Evolutionary conservation across 2,888 invertebrate genomes (phyloP), one percentile per base, ranked within the genome.

Genomic region (Troides aeacus): DNA sequence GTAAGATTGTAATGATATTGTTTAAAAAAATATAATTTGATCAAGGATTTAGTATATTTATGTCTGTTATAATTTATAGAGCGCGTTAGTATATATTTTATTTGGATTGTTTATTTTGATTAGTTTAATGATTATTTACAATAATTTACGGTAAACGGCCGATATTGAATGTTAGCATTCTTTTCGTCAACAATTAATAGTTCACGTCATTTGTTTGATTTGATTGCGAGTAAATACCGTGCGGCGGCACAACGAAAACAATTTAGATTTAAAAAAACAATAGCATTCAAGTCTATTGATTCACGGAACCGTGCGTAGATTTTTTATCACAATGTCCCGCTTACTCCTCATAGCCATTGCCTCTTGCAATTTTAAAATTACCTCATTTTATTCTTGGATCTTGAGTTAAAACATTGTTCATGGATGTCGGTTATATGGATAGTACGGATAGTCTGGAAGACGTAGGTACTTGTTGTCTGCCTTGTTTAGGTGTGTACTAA

Each of bases 381-480:
- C 30, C 50, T 58, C 71, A 71, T 64, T 70, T 61, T 67, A 61
- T 64, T 61, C 30, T 53, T 56, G 60, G 68, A 58, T 64, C 56
- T 64, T 62, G 68, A 73, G 70, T 67, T 66, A 72, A 74, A 76
- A 72, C 74, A 72, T 75, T 76, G 75, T 85, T 81, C 75, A 90
- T 90, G 90, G 89, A 89, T 78, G 78, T 83, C 78, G 84, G 83
- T 78, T 86, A 82, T 74, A 78, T 81, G 78, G 66, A 66, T 24
- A 89, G 89, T 76, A 81, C 84, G 76, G 86, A 89, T 72, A 90
- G 91, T 78, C 83, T 88, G 67, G 90, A 89, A 75, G 84, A 88
- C 78, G 81, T 91, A 79, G 85, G 86, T 79, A 87, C 84, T 75
- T 92, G 92, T 84, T 92, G 92, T 85, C 85, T 91, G 66, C 90